Conservation (phyloP, 2,113 vertebrate genomes). For the Mus musculus region GRCm39 chr11:116243501-116244000, state of each 20-base stretch:
- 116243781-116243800: neutral
- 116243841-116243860: neutral
- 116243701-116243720: neutral
- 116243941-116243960: neutral
- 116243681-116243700: neutral
- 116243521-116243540: neutral
- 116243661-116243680: neutral
- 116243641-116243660: neutral
- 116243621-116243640: neutral
- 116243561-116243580: neutral
- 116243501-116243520: neutral
- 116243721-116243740: neutral
- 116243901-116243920: too few relatives aligned
- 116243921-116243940: neutral
- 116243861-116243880: neutral
- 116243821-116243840: neutral
- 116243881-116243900: neutral
- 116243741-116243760: neutral
- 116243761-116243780: neutral
- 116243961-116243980: neutral
- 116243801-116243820: neutral
- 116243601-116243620: neutral
- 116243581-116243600: neutral
- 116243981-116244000: neutral
- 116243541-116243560: neutral